phyloP scores from a whole-genome alignment of 37 sponge, comb jelly and placozoan species.

The Halisarca cf. caerulea region DNA sequence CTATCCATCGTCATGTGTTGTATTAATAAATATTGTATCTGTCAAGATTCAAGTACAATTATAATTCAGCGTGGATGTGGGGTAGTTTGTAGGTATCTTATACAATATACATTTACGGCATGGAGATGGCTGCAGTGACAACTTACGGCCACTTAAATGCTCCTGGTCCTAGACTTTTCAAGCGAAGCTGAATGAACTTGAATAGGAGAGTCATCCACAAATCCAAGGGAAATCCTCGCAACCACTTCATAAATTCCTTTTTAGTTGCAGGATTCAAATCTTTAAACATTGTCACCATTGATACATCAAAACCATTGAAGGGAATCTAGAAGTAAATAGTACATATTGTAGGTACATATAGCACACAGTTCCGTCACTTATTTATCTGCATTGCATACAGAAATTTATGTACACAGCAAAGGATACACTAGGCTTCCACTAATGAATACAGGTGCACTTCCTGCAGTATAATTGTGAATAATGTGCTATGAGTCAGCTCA shows the following conservation, averaged over 20 bases:
- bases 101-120: neutral
- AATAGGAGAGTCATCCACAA: constrained; percentile 23
- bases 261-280: neutral
- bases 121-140: neutral
- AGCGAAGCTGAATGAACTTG: constrained; percentile 3
- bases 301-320: constrained; percentile 46
- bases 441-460: too few species aligned
- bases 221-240: constrained; percentile 38
- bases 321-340: constrained; percentile 46
- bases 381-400: too few species aligned
- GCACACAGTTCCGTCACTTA: too few species aligned
- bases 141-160: constrained; percentile 15
- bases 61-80: too few species aligned
- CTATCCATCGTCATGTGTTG: too few species aligned
- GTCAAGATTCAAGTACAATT: too few species aligned
- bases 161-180: neutral
- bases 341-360: too few species aligned
- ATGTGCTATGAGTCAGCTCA: too few species aligned
- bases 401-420: too few species aligned
- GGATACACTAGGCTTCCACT: too few species aligned
- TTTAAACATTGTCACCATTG: constrained; percentile 1
- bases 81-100: neutral
- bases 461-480: too few species aligned
- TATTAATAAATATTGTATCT: too few species aligned
- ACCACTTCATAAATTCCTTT: neutral